Base-by-base conservation (phyloP, 2,113 vertebrate species). In the Labeo rohita region DNA sequence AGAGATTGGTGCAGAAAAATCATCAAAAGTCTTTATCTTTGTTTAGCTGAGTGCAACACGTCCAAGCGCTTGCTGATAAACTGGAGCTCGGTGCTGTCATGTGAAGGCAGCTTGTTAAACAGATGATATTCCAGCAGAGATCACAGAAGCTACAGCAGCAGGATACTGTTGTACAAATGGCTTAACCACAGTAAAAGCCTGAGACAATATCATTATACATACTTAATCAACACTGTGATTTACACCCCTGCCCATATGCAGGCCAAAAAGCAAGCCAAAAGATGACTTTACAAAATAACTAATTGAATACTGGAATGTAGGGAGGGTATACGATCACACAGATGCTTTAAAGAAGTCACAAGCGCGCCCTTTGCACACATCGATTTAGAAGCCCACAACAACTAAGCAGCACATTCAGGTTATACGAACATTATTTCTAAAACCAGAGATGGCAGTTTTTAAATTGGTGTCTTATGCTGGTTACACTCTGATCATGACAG, bases 41-140 rank as follows among this genome's bases (percentile, higher is more conserved):
- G 59, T 81, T 81, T 52, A 59, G 50, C 43, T 28, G 15, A 78
- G 56, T 68, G 23, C 18, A 47, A 43, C 34, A 39, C 23, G 28
- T 63, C 34, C 16, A 73, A 83, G 18, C 21, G 7, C 54, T 68
- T 49, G 39, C 36, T 75, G 45, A 45, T 49, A 75, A 82, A 65
- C 59, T 21, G 9, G 45, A 66, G 12, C 76, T 84, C 43, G 74
- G 59, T 77, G 76, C 75, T 52, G 34, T 72, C 11, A 81, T 78
- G 59, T 75, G 56, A 59, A 50, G 15, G 36, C 77, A 87, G 81
- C 84, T 87, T 83, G 84, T 78, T 89, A 70, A 87, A 87, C 82
- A 90, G 84, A 84, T 54, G 61, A 65, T 66, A 65, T 79, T 85
- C 88, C 84, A 86, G 77, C 84, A 88, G 88, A 85, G 86, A 82